phyloP scores from a whole-genome alignment of 2,888 invertebrate genomes.

The Habrosyne pyritoides region DNA sequence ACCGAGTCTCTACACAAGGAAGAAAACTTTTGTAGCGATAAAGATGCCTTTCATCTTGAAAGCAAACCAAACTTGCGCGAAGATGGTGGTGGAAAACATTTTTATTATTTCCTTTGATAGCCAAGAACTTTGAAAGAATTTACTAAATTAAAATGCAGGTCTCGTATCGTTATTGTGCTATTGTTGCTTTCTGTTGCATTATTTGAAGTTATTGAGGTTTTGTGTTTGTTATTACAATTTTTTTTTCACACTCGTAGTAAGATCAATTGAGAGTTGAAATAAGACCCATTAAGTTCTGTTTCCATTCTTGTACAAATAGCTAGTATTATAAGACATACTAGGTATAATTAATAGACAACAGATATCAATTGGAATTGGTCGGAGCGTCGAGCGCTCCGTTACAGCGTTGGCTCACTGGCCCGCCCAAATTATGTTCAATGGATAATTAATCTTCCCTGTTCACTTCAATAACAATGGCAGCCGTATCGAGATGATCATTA shows the following conservation, averaged over 20 bases:
- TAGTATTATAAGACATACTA: conserved; percentile 8
- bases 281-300: background rate
- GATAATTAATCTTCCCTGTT: conserved; percentile 78
- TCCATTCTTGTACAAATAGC: background rate
- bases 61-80: conserved; percentile 61
- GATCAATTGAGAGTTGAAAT: background rate
- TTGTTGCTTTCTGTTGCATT: background rate
- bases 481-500: conserved; percentile 66
- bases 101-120: conserved; percentile 65
- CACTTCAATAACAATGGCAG: conserved; percentile 73
- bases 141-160: conserved; percentile 48
- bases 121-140: conserved; percentile 51
- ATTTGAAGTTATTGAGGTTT: background rate
- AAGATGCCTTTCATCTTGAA: conserved; percentile 72
- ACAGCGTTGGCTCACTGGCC: conserved; percentile 58
- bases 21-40: conserved; percentile 76
- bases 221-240: conserved; percentile 7
- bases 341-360: conserved; percentile 42
- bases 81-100: conserved; percentile 61
- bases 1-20: conserved; percentile 54
- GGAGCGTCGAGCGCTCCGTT: conserved; percentile 51
- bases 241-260: background rate
- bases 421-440: conserved; percentile 82
- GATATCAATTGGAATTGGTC: conserved; percentile 59
- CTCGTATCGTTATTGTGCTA: conserved; percentile 16